Conservation (phyloP, 2,888 invertebrate genomes). For the Epistrophe eligans region DNA sequence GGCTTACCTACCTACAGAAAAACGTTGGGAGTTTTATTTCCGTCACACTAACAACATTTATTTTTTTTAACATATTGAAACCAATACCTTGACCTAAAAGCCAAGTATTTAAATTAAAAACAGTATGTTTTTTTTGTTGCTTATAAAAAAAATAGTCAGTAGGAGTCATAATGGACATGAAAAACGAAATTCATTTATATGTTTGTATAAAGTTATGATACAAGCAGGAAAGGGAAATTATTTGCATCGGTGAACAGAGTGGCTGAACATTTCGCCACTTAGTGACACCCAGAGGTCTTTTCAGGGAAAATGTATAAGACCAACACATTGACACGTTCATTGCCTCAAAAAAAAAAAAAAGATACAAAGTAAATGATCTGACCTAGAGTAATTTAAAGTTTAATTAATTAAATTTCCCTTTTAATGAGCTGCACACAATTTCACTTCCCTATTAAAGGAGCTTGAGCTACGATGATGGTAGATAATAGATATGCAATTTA, state of each 20-base stretch:
- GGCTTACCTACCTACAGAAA: too few species aligned
- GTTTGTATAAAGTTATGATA: conserved; percentile 12
- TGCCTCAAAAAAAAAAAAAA: background rate
- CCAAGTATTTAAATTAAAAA: background rate
- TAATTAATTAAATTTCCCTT: conserved; percentile 50
- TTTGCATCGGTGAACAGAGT: conserved; percentile 21
- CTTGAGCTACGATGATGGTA: background rate
- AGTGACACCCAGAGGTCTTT: conserved; percentile 5
- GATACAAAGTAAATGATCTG: conserved; percentile 21
- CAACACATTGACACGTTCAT: background rate
- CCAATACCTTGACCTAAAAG: background rate
- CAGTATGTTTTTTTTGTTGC: background rate
- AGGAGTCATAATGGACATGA: conserved; percentile 41
- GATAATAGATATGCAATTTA: background rate
- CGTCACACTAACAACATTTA: too few species aligned
- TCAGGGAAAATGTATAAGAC: background rate
- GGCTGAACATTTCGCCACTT: conserved; percentile 1
- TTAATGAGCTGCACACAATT: conserved; percentile 36
- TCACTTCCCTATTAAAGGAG: conserved; percentile 6
- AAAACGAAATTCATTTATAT: conserved; percentile 10
- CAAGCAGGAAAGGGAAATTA: conserved; percentile 26
- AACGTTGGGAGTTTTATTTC: too few species aligned
- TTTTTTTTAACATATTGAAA: background rate
- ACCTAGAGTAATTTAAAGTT: conserved; percentile 38
- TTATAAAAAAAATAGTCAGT: background rate